phyloP scores from a whole-genome alignment of 2,113 vertebrate species.

The Pelecanus crispus region DNA sequence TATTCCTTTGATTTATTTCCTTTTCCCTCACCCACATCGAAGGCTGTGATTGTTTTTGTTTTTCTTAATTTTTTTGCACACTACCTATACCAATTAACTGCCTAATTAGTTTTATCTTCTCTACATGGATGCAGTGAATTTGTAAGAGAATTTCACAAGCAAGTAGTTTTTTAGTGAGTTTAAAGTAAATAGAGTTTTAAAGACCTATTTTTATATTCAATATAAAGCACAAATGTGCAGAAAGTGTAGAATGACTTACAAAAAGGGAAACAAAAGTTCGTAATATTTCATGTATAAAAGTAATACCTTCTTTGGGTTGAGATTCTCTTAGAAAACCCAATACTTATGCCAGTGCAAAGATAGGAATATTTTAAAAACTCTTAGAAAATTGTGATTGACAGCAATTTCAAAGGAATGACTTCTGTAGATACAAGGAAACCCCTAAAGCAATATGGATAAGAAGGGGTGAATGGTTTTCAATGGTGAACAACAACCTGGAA shows the following conservation, averaged over 20 bases:
- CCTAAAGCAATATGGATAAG: slow-evolving; percentile 67
- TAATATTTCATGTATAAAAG: slow-evolving; percentile 78
- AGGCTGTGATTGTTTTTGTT: slow-evolving; percentile 60
- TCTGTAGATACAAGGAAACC: slow-evolving; percentile 63
- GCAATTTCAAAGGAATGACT: slow-evolving; percentile 67
- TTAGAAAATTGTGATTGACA: slow-evolving; percentile 64
- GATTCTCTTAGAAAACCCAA: slow-evolving; percentile 70
- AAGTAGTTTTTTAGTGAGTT: slow-evolving; percentile 85
- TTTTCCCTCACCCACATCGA: slow-evolving; percentile 23
- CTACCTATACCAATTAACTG: slow-evolving; percentile 80
- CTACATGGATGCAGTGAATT: slow-evolving; percentile 81
- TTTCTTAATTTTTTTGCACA: slow-evolving; percentile 68
- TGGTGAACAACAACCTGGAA: slow-evolving; percentile 65
- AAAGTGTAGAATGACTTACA: slow-evolving; percentile 81
- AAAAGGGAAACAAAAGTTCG: slow-evolving; percentile 76
- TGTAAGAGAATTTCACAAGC: slow-evolving; percentile 86
- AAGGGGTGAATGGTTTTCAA: slow-evolving; percentile 65
- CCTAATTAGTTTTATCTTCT: slow-evolving; percentile 76
- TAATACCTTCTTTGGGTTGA: slow-evolving; percentile 75
- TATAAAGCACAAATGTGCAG: slow-evolving; percentile 83
- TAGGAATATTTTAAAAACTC: slow-evolving; percentile 65
- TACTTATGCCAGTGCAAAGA: slow-evolving; percentile 75
- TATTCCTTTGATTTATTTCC: slow-evolving; percentile 24
- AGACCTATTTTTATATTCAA: slow-evolving; percentile 84
- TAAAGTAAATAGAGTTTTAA: slow-evolving; percentile 81